Evolutionary conservation across 37 sponge, comb jelly and placozoan species (phyloP).

Genomic region (Haliclona indistincta): DNA sequence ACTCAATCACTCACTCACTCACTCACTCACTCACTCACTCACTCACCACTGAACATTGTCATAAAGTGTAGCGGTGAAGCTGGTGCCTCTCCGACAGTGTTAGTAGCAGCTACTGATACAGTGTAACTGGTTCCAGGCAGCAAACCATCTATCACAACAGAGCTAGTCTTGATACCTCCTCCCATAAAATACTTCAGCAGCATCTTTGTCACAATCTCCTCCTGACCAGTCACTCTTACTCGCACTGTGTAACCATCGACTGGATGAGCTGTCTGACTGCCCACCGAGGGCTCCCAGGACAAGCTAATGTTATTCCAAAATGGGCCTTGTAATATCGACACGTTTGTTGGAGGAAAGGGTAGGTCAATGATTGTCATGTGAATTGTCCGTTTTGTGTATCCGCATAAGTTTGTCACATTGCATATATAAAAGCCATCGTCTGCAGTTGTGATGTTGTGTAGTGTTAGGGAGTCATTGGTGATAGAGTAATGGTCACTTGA

Average conservation of each 20-base stretch:
- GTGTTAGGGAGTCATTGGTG: neutral
- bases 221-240: neutral
- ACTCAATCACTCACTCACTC: no score
- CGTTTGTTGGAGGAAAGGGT: constrained; percentile 7
- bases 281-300: constrained; percentile 15
- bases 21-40: neutral
- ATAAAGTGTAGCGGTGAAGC: no score
- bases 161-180: neutral
- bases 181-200: neutral
- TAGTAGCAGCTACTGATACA: constrained; percentile 15
- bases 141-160: constrained; percentile 7
- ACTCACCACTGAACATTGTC: neutral
- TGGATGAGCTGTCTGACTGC: neutral
- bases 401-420: constrained; percentile 69
- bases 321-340: constrained; percentile 7
- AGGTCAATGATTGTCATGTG: neutral
- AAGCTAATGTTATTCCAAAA: neutral
- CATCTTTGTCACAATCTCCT: neutral
- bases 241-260: constrained; percentile 15
- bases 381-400: neutral
- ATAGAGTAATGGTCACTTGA: constrained; percentile 13
- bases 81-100: no score
- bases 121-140: constrained; percentile 29
- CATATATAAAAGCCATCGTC: constrained; percentile 49
- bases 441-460: neutral